Evolutionary conservation across 2,113 vertebrate genomes (phyloP).

Genomic region (Lutjanus erythropterus): DNA sequence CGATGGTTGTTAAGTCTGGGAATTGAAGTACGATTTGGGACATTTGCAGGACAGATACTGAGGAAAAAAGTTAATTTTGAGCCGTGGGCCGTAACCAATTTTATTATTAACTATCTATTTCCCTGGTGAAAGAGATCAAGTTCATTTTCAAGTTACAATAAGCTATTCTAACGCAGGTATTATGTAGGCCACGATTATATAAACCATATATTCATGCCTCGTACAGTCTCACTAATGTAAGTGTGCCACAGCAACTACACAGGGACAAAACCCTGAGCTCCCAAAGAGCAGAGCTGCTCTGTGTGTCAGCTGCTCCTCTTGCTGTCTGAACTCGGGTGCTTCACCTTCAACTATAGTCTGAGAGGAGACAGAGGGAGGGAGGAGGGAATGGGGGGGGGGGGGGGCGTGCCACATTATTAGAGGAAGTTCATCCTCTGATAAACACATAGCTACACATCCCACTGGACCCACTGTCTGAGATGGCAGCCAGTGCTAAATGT

Average conservation of each 20-base stretch:
- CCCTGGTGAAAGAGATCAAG: neutral
- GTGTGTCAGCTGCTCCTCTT: slow-evolving; percentile 48
- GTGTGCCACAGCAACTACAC: slow-evolving; percentile 58
- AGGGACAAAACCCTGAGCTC: slow-evolving; percentile 52
- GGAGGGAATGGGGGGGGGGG: slow-evolving; percentile 37
- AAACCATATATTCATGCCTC: slow-evolving; percentile 39
- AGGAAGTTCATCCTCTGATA: slow-evolving; percentile 84
- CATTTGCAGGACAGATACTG: no score
- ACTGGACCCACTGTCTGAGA: slow-evolving; percentile 82
- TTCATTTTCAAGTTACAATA: neutral
- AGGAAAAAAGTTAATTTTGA: no score
- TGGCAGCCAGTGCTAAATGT: slow-evolving; percentile 80
- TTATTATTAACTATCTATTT: slow-evolving; percentile 14
- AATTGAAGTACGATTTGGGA: no score
- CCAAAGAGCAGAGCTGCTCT: slow-evolving; percentile 53
- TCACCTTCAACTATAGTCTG: slow-evolving; percentile 75
- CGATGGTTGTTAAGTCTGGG: no score
- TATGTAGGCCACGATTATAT: slow-evolving; percentile 63
- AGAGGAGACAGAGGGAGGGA: slow-evolving; percentile 42
- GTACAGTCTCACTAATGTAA: slow-evolving; percentile 47
- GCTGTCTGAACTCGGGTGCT: slow-evolving; percentile 75
- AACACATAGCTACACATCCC: slow-evolving; percentile 86
- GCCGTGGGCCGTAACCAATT: no score
- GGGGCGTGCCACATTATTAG: slow-evolving; percentile 65
- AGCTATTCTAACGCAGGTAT: slow-evolving; percentile 19